Conservation (phyloP, 2,888 invertebrate genomes). For the Malachius bipustulatus region DNA sequence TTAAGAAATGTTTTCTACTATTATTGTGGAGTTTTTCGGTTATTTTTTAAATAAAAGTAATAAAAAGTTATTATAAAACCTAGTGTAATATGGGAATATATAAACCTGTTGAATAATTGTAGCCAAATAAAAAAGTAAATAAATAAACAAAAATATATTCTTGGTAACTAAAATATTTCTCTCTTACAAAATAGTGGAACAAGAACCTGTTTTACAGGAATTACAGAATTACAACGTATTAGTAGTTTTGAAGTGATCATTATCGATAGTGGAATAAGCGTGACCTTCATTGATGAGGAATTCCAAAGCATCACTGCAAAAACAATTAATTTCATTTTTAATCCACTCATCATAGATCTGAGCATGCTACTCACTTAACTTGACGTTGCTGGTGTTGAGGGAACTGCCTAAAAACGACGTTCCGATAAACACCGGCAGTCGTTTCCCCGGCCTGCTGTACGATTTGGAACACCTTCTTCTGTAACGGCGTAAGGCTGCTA, state of each 20-base stretch:
- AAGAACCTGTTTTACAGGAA: conserved; percentile 2
- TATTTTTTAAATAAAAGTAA: too few species aligned
- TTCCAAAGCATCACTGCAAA: conserved; percentile 48
- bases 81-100: too few species aligned
- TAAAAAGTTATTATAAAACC: too few species aligned
- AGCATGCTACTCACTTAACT: conserved; percentile 28
- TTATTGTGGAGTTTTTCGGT: too few species aligned
- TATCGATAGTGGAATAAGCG: conserved; percentile 68
- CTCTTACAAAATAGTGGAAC: too few species aligned
- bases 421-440: conserved; percentile 24
- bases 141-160: too few species aligned
- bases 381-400: conserved; percentile 26
- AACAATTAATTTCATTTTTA: too few species aligned
- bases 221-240: not conserved
- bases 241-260: conserved; percentile 58
- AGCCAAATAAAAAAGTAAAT: too few species aligned
- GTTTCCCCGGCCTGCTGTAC: conserved; percentile 22
- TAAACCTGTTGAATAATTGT: too few species aligned
- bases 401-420: conserved; percentile 26
- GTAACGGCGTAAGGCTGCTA: conserved; percentile 27
- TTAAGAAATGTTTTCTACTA: too few species aligned
- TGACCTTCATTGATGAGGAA: conserved; percentile 65
- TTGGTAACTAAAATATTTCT: too few species aligned
- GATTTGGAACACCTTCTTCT: conserved; percentile 29
- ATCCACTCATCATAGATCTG: too few species aligned